phyloP scores from a whole-genome alignment of 2,113 vertebrate genomes.

The Rana temporaria region DNA sequence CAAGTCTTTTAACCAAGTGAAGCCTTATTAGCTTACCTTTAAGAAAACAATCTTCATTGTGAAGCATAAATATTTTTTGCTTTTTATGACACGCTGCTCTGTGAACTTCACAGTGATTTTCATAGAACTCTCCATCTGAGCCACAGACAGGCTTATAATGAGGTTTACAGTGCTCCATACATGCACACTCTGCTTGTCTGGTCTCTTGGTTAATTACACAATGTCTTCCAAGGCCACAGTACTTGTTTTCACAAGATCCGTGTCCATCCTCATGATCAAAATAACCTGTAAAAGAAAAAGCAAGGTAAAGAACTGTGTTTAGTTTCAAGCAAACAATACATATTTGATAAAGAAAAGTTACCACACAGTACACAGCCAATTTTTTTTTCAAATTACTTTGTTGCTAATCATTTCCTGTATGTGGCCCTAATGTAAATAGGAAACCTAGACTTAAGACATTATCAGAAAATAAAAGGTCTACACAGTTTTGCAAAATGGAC shows the following conservation, averaged over 20 bases:
- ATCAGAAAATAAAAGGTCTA: no score
- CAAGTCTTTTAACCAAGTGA: neutral
- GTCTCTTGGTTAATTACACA: slow-evolving; percentile 80
- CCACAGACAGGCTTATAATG: slow-evolving; percentile 95
- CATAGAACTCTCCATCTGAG: slow-evolving; percentile 92
- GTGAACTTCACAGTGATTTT: slow-evolving; percentile 96
- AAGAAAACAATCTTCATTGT: slow-evolving; percentile 94
- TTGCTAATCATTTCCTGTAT: no score
- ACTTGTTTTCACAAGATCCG: slow-evolving; percentile 88
- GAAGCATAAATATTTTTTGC: slow-evolving; percentile 87
- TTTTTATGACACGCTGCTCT: slow-evolving; percentile 86
- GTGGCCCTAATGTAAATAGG: no score
- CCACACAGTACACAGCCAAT: no score
- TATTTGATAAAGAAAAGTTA: neutral
- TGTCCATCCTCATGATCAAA: slow-evolving; percentile 65
- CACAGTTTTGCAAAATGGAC: no score
- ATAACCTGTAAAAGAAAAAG: slow-evolving; percentile 68
- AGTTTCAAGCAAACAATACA: neutral
- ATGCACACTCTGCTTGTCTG: slow-evolving; percentile 82
- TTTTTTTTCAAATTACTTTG: no score
- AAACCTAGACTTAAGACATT: no score
- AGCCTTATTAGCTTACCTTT: slow-evolving; percentile 77
- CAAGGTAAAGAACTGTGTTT: neutral
- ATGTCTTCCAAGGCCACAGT: slow-evolving; percentile 91
- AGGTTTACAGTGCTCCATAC: slow-evolving; percentile 86